These are phyloP conservation scores for Ceratitis capitata DNA, from an alignment of 1,140 invertebrate species.

Conservation along the genomic window DNA sequence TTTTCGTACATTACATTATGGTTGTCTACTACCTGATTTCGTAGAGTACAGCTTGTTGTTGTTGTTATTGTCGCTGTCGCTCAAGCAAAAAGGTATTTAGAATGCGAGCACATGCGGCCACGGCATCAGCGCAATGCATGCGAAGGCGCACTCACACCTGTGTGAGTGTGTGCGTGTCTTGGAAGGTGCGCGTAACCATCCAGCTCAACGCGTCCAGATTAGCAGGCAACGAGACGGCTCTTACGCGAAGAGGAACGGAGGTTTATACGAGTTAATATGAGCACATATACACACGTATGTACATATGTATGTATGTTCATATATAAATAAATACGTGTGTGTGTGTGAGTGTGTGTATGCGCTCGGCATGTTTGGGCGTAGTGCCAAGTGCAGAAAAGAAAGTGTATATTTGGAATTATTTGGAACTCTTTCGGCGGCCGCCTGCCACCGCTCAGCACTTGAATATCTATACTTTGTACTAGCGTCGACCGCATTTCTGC, in stretches of 20 bases:
- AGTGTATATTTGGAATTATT: slow-evolving; percentile 36
- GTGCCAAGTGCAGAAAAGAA: slow-evolving; percentile 27
- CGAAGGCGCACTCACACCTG: neutral
- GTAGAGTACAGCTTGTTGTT: neutral
- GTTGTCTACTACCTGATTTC: neutral
- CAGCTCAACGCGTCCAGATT: neutral
- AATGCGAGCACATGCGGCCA: slow-evolving; percentile 35
- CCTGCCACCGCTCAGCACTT: neutral
- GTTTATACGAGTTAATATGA: too few relatives aligned
- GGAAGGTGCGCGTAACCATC: neutral
- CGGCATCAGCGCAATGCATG: neutral
- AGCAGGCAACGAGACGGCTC: neutral
- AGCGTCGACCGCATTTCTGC: neutral
- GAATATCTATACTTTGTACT: neutral
- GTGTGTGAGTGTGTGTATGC: too few relatives aligned
- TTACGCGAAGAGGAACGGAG: neutral
- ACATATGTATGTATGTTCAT: too few relatives aligned
- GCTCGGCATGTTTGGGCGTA: slow-evolving; percentile 33
- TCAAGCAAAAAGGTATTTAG: slow-evolving; percentile 26
- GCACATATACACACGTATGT: too few relatives aligned
- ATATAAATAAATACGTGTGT: too few relatives aligned
- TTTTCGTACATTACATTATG: neutral
- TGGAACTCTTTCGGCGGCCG: slow-evolving; percentile 3
- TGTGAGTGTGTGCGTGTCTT: neutral
- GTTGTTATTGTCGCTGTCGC: neutral